A percentile compares a stretch with the other conserved stretches of the same genome.
phyloP scores from a whole-genome alignment of 1,140 invertebrate genomes.

The Anoplolepis gracilipes region DNA sequence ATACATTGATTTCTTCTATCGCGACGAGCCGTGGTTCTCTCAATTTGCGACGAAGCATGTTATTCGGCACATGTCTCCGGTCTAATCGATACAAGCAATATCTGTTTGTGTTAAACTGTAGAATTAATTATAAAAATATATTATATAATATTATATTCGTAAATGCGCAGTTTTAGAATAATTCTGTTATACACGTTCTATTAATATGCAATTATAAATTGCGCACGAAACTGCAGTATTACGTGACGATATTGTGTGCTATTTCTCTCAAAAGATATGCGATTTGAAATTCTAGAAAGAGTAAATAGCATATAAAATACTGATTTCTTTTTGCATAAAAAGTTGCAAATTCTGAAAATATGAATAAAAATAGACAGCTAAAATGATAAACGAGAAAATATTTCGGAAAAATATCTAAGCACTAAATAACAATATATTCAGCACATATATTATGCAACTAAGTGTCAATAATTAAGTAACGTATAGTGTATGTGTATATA shows the following conservation, averaged over 20 bases:
- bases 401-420: conserved; percentile 19
- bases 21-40: background rate
- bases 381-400: background rate
- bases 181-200: background rate
- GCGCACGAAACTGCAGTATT: background rate
- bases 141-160: background rate
- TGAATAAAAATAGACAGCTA: background rate
- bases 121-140: conserved; percentile 4
- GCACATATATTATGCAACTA: background rate
- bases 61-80: background rate
- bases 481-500: too few relatives aligned
- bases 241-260: conserved; percentile 46
- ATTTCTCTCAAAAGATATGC: conserved; percentile 20
- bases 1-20: conserved; percentile 34
- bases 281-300: conserved; percentile 52
- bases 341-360: background rate
- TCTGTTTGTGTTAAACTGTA: background rate
- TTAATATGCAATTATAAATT: background rate
- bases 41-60: background rate
- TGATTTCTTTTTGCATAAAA: background rate
- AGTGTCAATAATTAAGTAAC: conserved; percentile 46
- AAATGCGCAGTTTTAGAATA: background rate
- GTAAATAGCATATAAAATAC: background rate
- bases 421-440: background rate
- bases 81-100: background rate